Evolutionary conservation across 92 coral and sea anemone species (phyloP), one percentile per base, ranked within the genome.

Genomic region (Umimayanthus kanabou): DNA sequence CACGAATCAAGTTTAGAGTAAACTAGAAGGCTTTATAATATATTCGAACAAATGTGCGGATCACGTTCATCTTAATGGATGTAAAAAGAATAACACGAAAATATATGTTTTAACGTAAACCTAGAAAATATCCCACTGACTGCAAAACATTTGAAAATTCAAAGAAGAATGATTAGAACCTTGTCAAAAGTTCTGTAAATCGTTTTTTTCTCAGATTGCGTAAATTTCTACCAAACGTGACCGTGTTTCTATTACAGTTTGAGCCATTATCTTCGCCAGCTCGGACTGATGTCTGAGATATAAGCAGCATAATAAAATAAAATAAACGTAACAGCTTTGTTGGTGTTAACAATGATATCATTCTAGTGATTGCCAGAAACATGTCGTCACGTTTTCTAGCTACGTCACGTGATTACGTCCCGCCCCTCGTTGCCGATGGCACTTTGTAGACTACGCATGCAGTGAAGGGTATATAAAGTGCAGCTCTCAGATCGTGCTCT

Each of bases 371-470:
- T 45, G 14, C 78, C 40, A 69, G 87, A 82, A 70, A 29, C 71
- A 70, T 70, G 78, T 43, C 39, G 87, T 83, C 26, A 83, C 66
- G 39, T 26, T 16, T 20, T 67, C 9, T 30, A 53, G 58, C 9
- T 30, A 53, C 18, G 14, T 53, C 14, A 53, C 58, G 58, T 53
- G 58, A 80, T 28, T 47, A 72, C 39, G 39, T 18, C 5, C 78
- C 78, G 28, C 87, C 43, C 78, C 8, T 45, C 42, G 37, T 69
- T 40, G 76, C 86, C 47, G 43, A 8, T 75, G 45, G 66, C 69
- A 74, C 39, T 28, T 25, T 4, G 39, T 6, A 71, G 20, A 11
- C 26, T 18, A 83, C 87, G 87, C 42, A 5, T 1, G 69, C 69
- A 57, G 69, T 61, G 58, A 13, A 83, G 7, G 39, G 39, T 30